phyloP scores from a whole-genome alignment of 1,140 invertebrate genomes.

The Bombus affinis region DNA sequence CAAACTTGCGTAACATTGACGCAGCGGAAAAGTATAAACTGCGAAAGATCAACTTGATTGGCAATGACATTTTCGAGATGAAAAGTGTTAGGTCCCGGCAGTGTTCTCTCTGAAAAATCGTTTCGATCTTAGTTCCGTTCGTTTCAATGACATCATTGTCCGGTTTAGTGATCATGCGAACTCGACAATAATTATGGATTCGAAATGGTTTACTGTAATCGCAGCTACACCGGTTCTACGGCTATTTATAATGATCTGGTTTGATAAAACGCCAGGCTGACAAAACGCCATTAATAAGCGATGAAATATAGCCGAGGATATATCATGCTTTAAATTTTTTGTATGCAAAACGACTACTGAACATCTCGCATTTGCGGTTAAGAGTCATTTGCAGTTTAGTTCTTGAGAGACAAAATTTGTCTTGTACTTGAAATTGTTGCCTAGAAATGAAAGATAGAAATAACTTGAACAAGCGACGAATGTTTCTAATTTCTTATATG shows the following conservation, averaged over 20 bases:
- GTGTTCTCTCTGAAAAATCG: background rate
- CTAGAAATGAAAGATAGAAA: background rate
- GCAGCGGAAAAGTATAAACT: background rate
- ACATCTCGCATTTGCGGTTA: background rate
- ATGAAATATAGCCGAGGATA: background rate
- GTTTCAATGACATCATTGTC: conserved; percentile 36
- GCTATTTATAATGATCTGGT: conserved; percentile 22
- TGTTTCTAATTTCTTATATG: no score
- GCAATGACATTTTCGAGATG: background rate
- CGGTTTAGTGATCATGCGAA: background rate
- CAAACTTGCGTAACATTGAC: background rate
- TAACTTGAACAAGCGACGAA: no score
- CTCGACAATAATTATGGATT: conserved; percentile 33
- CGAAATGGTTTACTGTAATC: conserved; percentile 23
- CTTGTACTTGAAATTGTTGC: background rate
- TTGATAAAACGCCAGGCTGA: background rate
- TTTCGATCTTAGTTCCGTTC: conserved; percentile 13
- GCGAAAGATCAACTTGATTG: background rate
- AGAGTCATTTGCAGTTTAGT: background rate
- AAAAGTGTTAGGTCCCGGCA: conserved; percentile 6
- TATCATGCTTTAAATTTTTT: background rate
- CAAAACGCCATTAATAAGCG: background rate
- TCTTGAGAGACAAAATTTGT: background rate
- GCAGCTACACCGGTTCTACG: conserved; percentile 16
- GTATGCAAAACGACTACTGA: background rate